These are phyloP conservation scores for Acronicta psi DNA, from an alignment of 2,888 invertebrate species.

Conservation along the genomic window DNA sequence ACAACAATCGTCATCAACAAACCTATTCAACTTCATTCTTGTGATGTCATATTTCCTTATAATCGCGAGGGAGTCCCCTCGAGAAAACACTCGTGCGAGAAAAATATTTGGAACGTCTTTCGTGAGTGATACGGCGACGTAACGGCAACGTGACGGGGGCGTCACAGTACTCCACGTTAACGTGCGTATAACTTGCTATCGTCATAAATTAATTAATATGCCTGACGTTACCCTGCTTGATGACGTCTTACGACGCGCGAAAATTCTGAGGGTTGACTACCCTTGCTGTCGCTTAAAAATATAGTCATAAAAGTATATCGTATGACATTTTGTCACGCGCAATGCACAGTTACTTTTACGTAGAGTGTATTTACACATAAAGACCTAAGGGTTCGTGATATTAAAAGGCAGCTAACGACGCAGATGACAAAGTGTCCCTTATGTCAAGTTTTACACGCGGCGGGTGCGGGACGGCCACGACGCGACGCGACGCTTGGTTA, in stretches of 20 bases:
- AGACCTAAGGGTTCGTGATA: slow-evolving; percentile 39
- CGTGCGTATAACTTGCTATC: slow-evolving; percentile 31
- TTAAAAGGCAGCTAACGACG: slow-evolving; percentile 57
- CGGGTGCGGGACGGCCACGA: slow-evolving; percentile 31
- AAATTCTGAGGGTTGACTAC: too few relatives aligned
- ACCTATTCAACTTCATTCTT: slow-evolving; percentile 46
- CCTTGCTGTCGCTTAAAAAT: too few relatives aligned
- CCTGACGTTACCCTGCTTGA: slow-evolving; percentile 10
- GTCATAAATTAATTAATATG: slow-evolving; percentile 54
- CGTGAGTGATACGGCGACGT: slow-evolving; percentile 20
- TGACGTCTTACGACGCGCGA: neutral
- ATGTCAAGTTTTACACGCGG: slow-evolving; percentile 51
- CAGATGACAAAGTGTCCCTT: slow-evolving; percentile 51
- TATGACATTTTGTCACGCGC: slow-evolving; percentile 5
- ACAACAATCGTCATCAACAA: slow-evolving; percentile 12
- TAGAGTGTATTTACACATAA: slow-evolving; percentile 29
- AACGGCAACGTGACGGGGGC: slow-evolving; percentile 14
- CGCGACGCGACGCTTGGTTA: slow-evolving; percentile 45
- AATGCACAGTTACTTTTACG: slow-evolving; percentile 12
- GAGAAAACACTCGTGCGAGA: slow-evolving; percentile 31
- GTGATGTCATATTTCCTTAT: slow-evolving; percentile 38
- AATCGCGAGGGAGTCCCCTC: slow-evolving; percentile 31
- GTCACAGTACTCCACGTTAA: slow-evolving; percentile 19
- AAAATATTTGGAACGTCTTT: slow-evolving; percentile 43
- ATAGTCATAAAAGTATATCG: too few relatives aligned